phyloP scores from a whole-genome alignment of 2,888 invertebrate genomes.

The Shargacucullia verbasci region DNA sequence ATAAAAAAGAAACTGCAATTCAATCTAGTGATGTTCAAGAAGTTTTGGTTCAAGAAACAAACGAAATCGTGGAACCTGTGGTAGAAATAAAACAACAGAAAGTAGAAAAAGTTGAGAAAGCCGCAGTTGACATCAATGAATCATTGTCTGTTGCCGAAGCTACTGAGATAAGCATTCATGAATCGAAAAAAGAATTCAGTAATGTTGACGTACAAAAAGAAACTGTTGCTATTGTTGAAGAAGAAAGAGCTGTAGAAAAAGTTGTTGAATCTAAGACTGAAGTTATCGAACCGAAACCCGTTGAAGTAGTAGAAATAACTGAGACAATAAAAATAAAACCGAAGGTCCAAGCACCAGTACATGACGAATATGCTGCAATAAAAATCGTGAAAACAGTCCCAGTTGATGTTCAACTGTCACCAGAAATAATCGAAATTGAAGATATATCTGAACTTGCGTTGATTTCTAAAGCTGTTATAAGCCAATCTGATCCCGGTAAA shows the following conservation, averaged over 20 bases:
- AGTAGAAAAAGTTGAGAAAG: conserved; percentile 56
- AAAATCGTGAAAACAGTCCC: conserved; percentile 63
- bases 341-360: conserved; percentile 20
- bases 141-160: conserved; percentile 40
- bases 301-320: conserved; percentile 40
- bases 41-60: conserved; percentile 42
- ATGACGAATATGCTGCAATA: conserved; percentile 62
- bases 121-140: conserved; percentile 53
- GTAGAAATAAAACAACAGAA: conserved; percentile 51
- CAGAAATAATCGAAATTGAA: conserved; percentile 56
- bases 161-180: conserved; percentile 26
- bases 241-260: conserved; percentile 19
- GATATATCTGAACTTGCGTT: conserved; percentile 38
- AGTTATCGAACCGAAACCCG: conserved; percentile 34
- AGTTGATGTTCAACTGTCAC: conserved; percentile 45
- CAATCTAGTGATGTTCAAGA: conserved; percentile 41
- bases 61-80: conserved; percentile 51
- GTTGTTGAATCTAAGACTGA: conserved; percentile 11
- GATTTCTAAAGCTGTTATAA: conserved; percentile 29
- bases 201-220: conserved; percentile 34
- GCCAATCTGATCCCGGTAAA: conserved; percentile 33
- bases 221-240: conserved; percentile 22
- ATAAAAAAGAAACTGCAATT: conserved; percentile 46
- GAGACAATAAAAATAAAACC: conserved; percentile 44
- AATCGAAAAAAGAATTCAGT: conserved; percentile 44